Percentiles rank a stretch among this genome's conserved stretches.
Evolutionary conservation across 2,888 invertebrate genomes (phyloP).

Genomic region (Tryphoninae sp.): DNA sequence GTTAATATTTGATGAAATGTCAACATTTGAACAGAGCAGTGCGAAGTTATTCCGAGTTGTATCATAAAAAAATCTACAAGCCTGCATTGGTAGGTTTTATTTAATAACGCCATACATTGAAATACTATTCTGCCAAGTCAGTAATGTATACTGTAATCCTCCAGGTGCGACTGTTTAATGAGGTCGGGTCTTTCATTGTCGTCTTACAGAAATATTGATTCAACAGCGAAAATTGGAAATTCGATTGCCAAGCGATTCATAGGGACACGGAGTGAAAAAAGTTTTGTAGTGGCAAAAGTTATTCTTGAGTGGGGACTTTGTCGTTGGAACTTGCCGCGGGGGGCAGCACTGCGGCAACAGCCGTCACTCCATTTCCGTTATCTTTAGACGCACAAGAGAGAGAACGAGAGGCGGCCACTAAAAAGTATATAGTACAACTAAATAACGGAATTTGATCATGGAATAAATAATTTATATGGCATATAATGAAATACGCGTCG

Average conservation of each 20-base stretch:
- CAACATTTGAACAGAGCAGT: background rate
- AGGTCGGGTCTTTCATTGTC: constrained; percentile 33
- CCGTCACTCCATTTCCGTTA: constrained; percentile 69
- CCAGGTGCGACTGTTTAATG: constrained; percentile 7
- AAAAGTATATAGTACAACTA: constrained; percentile 37
- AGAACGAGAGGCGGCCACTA: constrained; percentile 59
- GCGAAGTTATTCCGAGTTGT: background rate
- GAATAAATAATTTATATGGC: constrained; percentile 42
- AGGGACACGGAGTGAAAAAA: constrained; percentile 7
- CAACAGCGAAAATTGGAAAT: constrained; percentile 56
- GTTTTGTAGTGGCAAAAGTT: constrained; percentile 57
- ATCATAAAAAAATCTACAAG: background rate
- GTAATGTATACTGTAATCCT: background rate
- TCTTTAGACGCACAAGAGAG: constrained; percentile 69
- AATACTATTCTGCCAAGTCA: background rate
- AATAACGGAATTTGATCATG: constrained; percentile 48
- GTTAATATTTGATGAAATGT: background rate
- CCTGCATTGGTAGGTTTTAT: background rate
- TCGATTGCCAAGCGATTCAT: constrained; percentile 26
- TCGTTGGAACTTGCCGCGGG: constrained; percentile 11
- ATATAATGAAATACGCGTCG: constrained; percentile 37
- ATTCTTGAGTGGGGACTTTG: constrained; percentile 34
- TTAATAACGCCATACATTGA: background rate
- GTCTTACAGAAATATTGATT: constrained; percentile 51
- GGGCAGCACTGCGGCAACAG: constrained; percentile 65